Conservation (phyloP, 2,797 vertebrate species). For the Onychomys leucogaster region DNA sequence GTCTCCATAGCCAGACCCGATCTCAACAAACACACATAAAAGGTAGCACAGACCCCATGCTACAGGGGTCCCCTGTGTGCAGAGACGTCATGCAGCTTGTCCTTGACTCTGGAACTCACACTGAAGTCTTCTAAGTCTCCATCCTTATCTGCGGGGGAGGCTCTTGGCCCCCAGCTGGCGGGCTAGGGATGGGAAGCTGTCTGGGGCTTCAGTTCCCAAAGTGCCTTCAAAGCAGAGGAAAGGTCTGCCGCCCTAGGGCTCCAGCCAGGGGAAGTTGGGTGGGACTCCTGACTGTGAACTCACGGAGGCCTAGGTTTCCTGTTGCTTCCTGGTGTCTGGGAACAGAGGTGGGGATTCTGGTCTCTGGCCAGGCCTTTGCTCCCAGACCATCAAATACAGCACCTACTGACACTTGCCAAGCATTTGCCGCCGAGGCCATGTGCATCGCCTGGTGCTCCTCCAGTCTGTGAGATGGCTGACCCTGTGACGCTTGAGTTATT, state of each 20-base stretch:
- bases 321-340: conserved; percentile 61
- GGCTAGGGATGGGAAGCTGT: conserved; percentile 49
- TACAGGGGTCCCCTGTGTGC: not conserved
- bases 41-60: not conserved
- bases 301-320: conserved; percentile 73
- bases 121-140: conserved; percentile 29
- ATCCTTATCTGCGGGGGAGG: not conserved
- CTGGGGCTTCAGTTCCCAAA: conserved; percentile 21
- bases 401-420: too few relatives aligned
- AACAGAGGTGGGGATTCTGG: not conserved
- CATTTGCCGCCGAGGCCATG: not conserved
- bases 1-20: not conserved
- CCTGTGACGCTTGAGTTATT: not conserved
- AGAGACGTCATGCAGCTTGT: conserved; percentile 10
- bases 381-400: not conserved
- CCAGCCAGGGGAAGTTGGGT: conserved; percentile 55
- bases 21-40: not conserved
- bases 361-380: conserved; percentile 55
- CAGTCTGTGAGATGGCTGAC: not conserved
- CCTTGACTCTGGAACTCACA: not conserved
- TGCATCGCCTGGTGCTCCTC: fast-evolving
- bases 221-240: conserved; percentile 82
- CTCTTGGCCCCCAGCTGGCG: not conserved
- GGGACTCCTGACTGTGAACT: conserved; percentile 38
- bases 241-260: not conserved